phyloP scores from a whole-genome alignment of 2,888 invertebrate species.

The Chironomus riparius region DNA sequence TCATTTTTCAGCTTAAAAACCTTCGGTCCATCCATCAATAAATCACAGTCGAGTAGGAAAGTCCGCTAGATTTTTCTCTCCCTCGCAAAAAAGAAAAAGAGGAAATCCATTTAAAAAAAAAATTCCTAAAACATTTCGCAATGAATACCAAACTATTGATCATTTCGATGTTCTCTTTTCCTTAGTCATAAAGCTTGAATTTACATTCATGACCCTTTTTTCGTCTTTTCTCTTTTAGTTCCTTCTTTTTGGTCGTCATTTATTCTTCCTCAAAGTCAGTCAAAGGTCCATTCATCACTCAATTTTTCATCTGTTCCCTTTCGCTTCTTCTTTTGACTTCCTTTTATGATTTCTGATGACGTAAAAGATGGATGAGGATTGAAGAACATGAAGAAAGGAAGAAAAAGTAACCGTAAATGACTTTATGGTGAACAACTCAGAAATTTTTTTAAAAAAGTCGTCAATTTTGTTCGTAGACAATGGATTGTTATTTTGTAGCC shows the following conservation, averaged over 20 bases:
- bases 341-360: background rate
- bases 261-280: background rate
- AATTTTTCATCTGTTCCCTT: background rate
- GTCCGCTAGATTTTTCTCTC: background rate
- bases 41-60: background rate
- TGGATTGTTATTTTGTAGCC: too few relatives aligned
- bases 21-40: background rate
- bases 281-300: background rate
- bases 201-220: background rate
- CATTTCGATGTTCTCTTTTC: background rate
- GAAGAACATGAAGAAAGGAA: background rate
- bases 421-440: background rate
- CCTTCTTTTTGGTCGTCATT: background rate
- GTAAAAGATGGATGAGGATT: background rate
- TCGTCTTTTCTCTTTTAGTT: background rate
- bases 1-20: too few relatives aligned
- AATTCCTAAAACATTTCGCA: background rate
- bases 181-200: background rate
- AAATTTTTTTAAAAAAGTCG: too few relatives aligned
- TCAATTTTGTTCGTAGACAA: too few relatives aligned
- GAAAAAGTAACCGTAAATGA: background rate
- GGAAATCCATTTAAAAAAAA: background rate
- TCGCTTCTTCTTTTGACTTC: background rate
- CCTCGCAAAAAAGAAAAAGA: background rate
- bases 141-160: background rate